Conservation (phyloP, 2,888 invertebrate species). For the Scaptomyza reducta region DNA sequence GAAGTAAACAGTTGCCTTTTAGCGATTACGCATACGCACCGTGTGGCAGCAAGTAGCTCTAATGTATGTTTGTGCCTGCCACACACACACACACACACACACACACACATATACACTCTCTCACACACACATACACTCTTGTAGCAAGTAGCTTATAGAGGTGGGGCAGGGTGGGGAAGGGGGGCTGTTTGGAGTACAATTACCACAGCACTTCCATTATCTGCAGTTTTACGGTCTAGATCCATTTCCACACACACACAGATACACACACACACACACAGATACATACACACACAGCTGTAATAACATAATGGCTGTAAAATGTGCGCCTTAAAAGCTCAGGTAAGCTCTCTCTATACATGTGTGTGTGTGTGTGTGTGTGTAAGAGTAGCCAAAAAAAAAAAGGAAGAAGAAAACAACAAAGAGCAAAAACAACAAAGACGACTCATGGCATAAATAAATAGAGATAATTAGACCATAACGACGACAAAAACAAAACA, state of each 20-base stretch:
- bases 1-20: constrained; percentile 46
- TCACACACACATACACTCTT: constrained; percentile 13
- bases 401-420: no score
- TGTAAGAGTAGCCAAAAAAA: constrained; percentile 41
- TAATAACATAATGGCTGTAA: constrained; percentile 72
- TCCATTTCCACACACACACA: constrained; percentile 59
- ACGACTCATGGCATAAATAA: constrained; percentile 71
- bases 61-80: neutral
- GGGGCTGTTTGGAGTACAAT: neutral
- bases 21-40: constrained; percentile 69
- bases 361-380: constrained; percentile 11
- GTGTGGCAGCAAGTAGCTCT: constrained; percentile 26
- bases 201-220: constrained; percentile 55
- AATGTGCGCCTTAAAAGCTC: constrained; percentile 65
- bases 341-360: constrained; percentile 47
- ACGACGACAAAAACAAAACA: constrained; percentile 61
- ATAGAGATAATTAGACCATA: constrained; percentile 80
- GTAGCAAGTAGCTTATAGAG: neutral
- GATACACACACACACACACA: constrained; percentile 13
- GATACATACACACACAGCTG: constrained; percentile 38
- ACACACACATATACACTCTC: no score
- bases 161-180: neutral
- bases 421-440: constrained; percentile 27
- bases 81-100: constrained; percentile 14
- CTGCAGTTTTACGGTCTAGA: constrained; percentile 79